Percentiles rank a stretch among this genome's conserved stretches.
Conservation (phyloP, 2,888 invertebrate species). For the Nasonia oneida region DNA sequence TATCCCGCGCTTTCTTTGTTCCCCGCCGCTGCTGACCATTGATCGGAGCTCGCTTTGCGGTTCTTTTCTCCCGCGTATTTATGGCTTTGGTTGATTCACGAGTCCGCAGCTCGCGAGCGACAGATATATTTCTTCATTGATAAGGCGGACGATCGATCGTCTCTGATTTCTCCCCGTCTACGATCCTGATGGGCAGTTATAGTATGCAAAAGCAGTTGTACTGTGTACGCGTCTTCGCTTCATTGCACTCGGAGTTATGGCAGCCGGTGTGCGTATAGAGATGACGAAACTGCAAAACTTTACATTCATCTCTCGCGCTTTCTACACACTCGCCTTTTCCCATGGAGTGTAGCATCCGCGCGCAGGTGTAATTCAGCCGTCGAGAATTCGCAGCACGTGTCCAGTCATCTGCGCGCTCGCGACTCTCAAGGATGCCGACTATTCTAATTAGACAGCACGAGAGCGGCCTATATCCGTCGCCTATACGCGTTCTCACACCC, state of each 20-base stretch:
- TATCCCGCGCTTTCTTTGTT: slow-evolving; percentile 23
- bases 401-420: slow-evolving; percentile 41
- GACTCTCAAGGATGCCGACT: slow-evolving; percentile 56
- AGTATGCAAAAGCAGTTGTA: neutral
- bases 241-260: neutral
- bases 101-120: slow-evolving; percentile 18
- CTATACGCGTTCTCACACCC: neutral
- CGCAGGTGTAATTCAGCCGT: slow-evolving; percentile 38
- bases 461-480: neutral
- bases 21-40: slow-evolving; percentile 37
- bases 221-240: neutral
- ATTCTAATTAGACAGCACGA: slow-evolving; percentile 50
- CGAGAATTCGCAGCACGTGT: slow-evolving; percentile 51
- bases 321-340: slow-evolving; percentile 1
- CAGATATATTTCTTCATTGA: slow-evolving; percentile 60
- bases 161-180: neutral
- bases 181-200: neutral
- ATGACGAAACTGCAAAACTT: slow-evolving; percentile 41
- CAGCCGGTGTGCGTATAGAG: neutral
- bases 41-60: slow-evolving; percentile 37
- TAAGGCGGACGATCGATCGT: slow-evolving; percentile 41
- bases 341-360: slow-evolving; percentile 30
- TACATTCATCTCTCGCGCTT: slow-evolving; percentile 50
- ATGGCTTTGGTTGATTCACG: slow-evolving; percentile 57
- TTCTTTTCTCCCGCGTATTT: slow-evolving; percentile 52